Conservation (phyloP, 2,113 vertebrate genomes). For the Sphaerodactylus townsendi region DNA sequence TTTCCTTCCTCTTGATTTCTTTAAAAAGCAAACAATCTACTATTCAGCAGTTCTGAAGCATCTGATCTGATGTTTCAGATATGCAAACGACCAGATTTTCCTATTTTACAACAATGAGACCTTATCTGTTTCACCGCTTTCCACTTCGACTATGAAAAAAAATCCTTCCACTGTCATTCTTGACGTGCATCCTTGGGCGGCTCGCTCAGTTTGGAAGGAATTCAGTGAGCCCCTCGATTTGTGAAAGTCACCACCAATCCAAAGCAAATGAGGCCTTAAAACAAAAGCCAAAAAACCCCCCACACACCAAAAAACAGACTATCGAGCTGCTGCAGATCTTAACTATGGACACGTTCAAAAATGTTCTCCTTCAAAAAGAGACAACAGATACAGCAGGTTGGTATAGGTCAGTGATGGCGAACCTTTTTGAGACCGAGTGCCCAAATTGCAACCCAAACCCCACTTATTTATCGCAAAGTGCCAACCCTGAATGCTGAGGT, state of each 20-base stretch:
- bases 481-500: too few relatives aligned
- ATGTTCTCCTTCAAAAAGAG: constrained; percentile 7
- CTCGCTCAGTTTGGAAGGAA: constrained; percentile 49
- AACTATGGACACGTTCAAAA: constrained; percentile 37
- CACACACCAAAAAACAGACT: background rate
- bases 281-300: constrained; percentile 26
- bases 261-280: constrained; percentile 65
- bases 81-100: constrained; percentile 57
- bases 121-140: constrained; percentile 43
- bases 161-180: constrained; percentile 53
- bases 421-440: too few relatives aligned
- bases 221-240: constrained; percentile 58
- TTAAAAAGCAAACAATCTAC: constrained; percentile 64
- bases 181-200: constrained; percentile 66
- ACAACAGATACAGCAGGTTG: background rate
- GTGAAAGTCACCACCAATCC: constrained; percentile 57
- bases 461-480: too few relatives aligned
- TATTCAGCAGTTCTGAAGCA: constrained; percentile 63
- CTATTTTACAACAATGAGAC: constrained; percentile 61
- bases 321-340: background rate
- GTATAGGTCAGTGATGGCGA: too few relatives aligned
- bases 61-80: constrained; percentile 63
- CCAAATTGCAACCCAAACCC: too few relatives aligned
- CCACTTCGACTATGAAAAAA: constrained; percentile 44
- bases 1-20: constrained; percentile 76